Evolutionary conservation across 1,140 invertebrate species (phyloP).

Genomic region (Odontomachus brunneus): DNA sequence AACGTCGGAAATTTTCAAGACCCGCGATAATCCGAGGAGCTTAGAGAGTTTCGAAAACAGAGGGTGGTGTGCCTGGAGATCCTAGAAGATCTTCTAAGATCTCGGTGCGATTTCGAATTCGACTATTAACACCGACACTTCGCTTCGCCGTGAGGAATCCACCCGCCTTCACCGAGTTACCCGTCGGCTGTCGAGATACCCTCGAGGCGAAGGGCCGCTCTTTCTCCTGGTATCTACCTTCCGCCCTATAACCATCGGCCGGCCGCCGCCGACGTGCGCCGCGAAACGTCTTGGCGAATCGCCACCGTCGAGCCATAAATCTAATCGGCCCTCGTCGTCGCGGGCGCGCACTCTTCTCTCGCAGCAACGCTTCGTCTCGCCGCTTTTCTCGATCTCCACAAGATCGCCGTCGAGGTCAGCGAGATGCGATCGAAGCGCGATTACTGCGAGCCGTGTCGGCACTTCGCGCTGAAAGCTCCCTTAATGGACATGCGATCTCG

Average conservation of each 20-base stretch:
- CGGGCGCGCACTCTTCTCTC: not conserved
- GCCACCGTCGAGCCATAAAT: slow-evolving; percentile 70
- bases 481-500: too few species aligned
- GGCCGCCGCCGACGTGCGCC: slow-evolving; percentile 35
- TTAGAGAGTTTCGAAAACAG: not conserved
- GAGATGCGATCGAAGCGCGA: slow-evolving; percentile 30
- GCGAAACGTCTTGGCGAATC: slow-evolving; percentile 59
- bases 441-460: not conserved
- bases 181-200: slow-evolving; percentile 5
- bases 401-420: slow-evolving; percentile 45
- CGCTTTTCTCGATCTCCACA: slow-evolving; percentile 36
- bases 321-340: slow-evolving; percentile 69
- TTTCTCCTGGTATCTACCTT: slow-evolving; percentile 36
- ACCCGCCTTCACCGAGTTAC: not conserved
- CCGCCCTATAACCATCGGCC: slow-evolving; percentile 18
- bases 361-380: slow-evolving; percentile 55
- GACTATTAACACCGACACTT: not conserved
- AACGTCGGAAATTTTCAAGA: not conserved
- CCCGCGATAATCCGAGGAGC: not conserved
- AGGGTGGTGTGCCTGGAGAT: not conserved
- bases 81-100: not conserved
- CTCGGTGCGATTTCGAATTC: not conserved
- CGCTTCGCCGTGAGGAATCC: not conserved
- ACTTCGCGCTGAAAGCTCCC: too few species aligned
- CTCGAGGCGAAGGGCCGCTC: slow-evolving; percentile 10